Percentiles rank a stretch among this genome's conserved stretches.
phyloP scores from a whole-genome alignment of 2,888 invertebrate species.

The Tupiocoris notatus region DNA sequence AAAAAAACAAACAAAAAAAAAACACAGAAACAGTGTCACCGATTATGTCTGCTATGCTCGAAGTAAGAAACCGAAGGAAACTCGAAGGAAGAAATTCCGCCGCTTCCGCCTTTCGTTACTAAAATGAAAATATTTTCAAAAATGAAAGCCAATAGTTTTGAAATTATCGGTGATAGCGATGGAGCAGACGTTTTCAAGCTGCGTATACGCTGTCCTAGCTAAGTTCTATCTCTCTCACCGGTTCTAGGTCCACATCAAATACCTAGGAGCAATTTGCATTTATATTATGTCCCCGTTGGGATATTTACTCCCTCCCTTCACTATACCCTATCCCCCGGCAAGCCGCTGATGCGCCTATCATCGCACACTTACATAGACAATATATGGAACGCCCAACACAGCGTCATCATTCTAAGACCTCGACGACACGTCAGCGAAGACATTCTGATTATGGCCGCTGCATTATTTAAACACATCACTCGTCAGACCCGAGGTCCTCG shows the following conservation, averaged over 20 bases:
- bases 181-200: too few species aligned
- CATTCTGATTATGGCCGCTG: not conserved
- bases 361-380: too few species aligned
- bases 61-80: too few species aligned
- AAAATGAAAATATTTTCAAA: too few species aligned
- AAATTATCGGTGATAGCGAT: too few species aligned
- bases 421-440: not conserved
- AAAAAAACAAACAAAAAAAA: too few species aligned
- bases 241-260: constrained; percentile 19
- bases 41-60: too few species aligned
- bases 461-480: not conserved
- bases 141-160: too few species aligned
- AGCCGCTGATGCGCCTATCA: not conserved
- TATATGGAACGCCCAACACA: not conserved
- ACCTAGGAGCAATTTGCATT: constrained; percentile 45
- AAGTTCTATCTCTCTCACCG: not conserved
- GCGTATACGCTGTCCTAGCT: too few species aligned
- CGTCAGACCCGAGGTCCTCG: not conserved
- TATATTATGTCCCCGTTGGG: constrained; percentile 45
- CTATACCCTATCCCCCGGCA: not conserved
- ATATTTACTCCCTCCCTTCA: constrained; percentile 25
- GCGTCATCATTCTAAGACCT: not conserved
- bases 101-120: too few species aligned
- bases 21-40: too few species aligned
- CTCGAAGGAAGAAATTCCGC: too few species aligned